Evolutionary conservation across 2,113 vertebrate species (phyloP), one percentile per base, ranked within the genome.

Genomic region (Isurus oxyrinchus): DNA sequence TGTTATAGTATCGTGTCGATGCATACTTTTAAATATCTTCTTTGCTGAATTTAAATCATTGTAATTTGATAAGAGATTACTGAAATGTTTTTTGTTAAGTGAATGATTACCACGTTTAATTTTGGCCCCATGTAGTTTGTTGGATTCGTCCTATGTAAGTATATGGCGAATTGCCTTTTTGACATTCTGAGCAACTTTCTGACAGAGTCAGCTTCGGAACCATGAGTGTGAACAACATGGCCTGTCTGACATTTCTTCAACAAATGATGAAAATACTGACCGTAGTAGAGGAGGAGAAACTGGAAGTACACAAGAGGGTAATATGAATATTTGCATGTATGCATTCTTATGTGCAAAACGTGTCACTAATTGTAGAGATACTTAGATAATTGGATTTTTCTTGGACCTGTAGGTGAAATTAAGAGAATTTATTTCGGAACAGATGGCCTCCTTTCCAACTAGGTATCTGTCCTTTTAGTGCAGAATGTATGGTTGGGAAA

Each of bases 151-250:
- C 40, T 59, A 8, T 44, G 91, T 93, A n/a, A n/a, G 27, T 67
- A 23, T 67, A 49, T 95, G 21, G 35, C 23, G 63, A n/a, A 61
- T 94, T 67, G 61, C 40, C 31, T 35, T 59, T 69, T 95, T 95
- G 23, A 53, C 94, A 72, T 95, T 72, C 94, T 95, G 94, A 25
- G 67, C 49, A 55, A 21, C 63, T 86, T 96, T 66, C 55, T 96
- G 97, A 96, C 97, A 98, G 98, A 98, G 98, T 97, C 98, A 98
- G 31, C 97, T 98, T 96, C 97, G 98, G 97, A 98, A 97, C 97
- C 98, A 98, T 40, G 98, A 98, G 96, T 97, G 98, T 97, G 98
- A 98, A 31, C 98, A 98, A 19, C 98, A 98, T 96, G 97, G 97
- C 96, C 97, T 98, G 97, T 97, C 97, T 96, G 98, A 98, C 63